Evolutionary conservation across 2,113 vertebrate species (phyloP), one percentile per base, ranked within the genome.

Genomic region (Dromiciops gliroides): DNA sequence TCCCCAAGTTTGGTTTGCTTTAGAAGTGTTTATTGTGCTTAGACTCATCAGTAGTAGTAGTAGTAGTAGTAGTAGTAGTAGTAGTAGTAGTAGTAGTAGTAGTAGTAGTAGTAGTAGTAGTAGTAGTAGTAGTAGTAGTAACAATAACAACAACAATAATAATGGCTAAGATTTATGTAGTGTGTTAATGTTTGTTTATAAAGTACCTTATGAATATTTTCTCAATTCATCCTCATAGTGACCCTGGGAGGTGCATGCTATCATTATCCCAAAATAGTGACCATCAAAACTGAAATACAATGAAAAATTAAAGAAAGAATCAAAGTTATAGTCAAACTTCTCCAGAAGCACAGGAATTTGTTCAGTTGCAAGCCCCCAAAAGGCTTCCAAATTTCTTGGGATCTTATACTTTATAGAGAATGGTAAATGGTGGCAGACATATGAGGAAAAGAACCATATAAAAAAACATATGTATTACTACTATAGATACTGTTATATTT

Each of bases 221-320:
- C 31, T 67, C 31, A 67, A n/a, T 67, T 67, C n/a, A n/a, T n/a
- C 37, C 37, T 19, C 31, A 67, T 37, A n/a, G 4, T 3, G n/a
- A 67, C 37, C 31, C 31, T n/a, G 60, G 12, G 60, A 67, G 23
- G 12, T 67, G 5, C 3, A n/a, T n/a, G 31, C 12, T 37, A 67
- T 67, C 31, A 67, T 97, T 97, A 48, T 92, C 26, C 90, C 50
- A 28, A 94, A 96, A 95, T 44, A 51, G 6, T 50, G 67, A 49
- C 0, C 31, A 89, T 51, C 25, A 48, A 24, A 94, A 88, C 2
- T 83, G 51, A 22, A 93, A 89, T 67, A 51, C 56, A 53, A 91
- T 91, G n/a, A 8, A 6, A 67, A 3, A 26, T 48, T 93, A 94
- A 31, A 26, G 5, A 90, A n/a, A 28, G 5, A 89, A 90, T 93